Evolutionary conservation across 2,888 invertebrate genomes (phyloP), one percentile per base, ranked within the genome.

Genomic region (Micoletzkya japonica): DNA sequence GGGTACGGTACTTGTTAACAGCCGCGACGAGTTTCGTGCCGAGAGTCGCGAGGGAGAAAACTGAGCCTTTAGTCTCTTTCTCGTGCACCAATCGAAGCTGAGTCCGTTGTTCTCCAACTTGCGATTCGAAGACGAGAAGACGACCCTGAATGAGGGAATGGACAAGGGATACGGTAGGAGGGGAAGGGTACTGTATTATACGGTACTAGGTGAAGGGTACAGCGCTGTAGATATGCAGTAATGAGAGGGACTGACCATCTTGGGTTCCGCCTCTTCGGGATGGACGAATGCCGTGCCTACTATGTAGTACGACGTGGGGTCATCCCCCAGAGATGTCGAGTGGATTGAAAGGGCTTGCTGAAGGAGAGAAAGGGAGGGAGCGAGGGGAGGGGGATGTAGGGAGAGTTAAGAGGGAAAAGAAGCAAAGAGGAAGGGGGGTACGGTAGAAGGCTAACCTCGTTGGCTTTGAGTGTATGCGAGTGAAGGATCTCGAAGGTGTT

Each of bases 401-500:
- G n/a, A n/a, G n/a, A n/a, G n/a, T n/a, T n/a, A n/a, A n/a, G n/a
- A n/a, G n/a, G n/a, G n/a, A n/a, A n/a, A n/a, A n/a, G n/a, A n/a
- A n/a, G n/a, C n/a, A n/a, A n/a, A n/a, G n/a, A n/a, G n/a, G n/a
- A n/a, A n/a, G n/a, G n/a, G n/a, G n/a, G n/a, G n/a, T n/a, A n/a
- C n/a, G n/a, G n/a, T n/a, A n/a, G n/a, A n/a, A n/a, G n/a, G n/a
- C 44, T 44, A 10, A 64, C 64, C 64, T 98, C 98, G 76, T 91
- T 91, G 14, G 91, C 90, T 90, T 92, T 91, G 82, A 98, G 90
- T 83, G 95, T 94, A 87, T 96, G 95, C 0, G 94, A 92, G 87
- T 96, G 95, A 52, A 96, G 88, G 26, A 96, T 90, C 89, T 96
- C 95, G 87, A 96, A 96, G 0, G 95, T 96, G 87, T 96, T 94